phyloP scores from a whole-genome alignment of 2,113 vertebrate species.

The Mustela lutreola region DNA sequence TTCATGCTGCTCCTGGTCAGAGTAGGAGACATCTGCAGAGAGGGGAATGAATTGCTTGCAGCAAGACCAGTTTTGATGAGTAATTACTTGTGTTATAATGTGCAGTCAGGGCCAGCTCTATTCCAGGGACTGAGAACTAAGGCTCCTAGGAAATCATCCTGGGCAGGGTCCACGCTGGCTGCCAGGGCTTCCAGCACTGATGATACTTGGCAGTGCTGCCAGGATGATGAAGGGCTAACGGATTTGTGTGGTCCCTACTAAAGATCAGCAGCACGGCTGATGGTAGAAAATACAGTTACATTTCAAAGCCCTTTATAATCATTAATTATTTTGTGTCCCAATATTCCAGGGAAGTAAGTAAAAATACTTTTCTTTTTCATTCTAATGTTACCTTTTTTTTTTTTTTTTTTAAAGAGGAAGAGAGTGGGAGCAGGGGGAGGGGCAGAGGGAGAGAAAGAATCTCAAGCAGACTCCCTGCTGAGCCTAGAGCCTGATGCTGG shows the following conservation, averaged over 20 bases:
- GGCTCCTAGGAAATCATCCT: conserved; percentile 50
- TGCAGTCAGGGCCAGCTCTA: conserved; percentile 30
- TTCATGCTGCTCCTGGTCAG: conserved; percentile 61
- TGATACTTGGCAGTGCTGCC: not conserved
- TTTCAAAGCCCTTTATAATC: not conserved
- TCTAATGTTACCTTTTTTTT: not conserved
- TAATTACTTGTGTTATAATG: conserved; percentile 72
- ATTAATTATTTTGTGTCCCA: not conserved
- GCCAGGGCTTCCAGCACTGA: conserved; percentile 18
- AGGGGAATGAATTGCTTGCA: conserved; percentile 67
- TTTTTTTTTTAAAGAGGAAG: not conserved
- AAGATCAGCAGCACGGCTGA: not conserved
- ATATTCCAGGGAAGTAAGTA: not conserved
- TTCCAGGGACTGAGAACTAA: conserved; percentile 29
- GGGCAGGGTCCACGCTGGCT: not conserved
- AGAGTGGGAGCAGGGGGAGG: not conserved
- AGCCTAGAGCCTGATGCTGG: not conserved
- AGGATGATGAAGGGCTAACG: conserved; percentile 32
- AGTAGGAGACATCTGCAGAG: conserved; percentile 10
- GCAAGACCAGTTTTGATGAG: conserved; percentile 72
- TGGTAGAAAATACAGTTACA: not conserved
- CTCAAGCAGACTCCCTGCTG: not conserved
- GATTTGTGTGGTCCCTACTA: not conserved
- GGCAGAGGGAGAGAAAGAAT: not conserved
- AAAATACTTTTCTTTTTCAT: not conserved